Conservation (phyloP, 35 echinoderm and acorn worm species). For the Holothuria glaberrima region DNA sequence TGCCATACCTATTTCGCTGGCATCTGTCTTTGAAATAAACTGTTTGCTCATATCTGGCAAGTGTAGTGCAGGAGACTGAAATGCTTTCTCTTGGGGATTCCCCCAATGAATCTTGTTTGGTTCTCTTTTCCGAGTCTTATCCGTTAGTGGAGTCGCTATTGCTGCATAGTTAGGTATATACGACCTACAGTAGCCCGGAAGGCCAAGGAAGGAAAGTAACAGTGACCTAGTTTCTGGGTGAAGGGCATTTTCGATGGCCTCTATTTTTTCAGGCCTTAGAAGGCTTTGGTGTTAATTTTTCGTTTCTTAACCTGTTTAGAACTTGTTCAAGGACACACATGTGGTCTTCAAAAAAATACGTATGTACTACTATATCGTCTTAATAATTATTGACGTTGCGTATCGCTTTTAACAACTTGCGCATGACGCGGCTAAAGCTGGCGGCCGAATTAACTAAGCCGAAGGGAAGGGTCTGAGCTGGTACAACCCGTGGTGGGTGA, state of each 20-base stretch:
- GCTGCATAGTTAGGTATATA: constrained; percentile 43
- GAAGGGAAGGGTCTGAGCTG: constrained; percentile 63
- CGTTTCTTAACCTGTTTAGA: constrained; percentile 45
- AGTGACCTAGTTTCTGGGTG: neutral
- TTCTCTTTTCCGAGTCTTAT: too few species aligned
- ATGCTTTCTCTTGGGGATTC: too few species aligned
- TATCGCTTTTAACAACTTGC: constrained; percentile 54
- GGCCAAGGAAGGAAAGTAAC: constrained; percentile 40
- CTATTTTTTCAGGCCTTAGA: constrained; percentile 53
- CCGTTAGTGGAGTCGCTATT: too few species aligned
- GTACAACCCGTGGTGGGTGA: too few species aligned
- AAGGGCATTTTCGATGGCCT: constrained; percentile 37
- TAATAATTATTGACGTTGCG: constrained; percentile 22
- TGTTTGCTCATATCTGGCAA: too few species aligned
- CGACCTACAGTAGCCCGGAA: constrained; percentile 21
- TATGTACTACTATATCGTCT: constrained; percentile 32
- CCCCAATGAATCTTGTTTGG: too few species aligned
- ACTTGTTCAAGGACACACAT: constrained; percentile 40
- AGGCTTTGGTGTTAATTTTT: constrained; percentile 40
- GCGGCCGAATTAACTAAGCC: constrained; percentile 64
- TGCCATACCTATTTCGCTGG: too few species aligned
- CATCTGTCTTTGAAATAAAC: too few species aligned
- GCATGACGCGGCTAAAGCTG: constrained; percentile 60
- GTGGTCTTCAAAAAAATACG: too few species aligned
- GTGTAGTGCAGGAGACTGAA: too few species aligned